Evolutionary conservation across 1,140 invertebrate species (phyloP), one percentile per base, ranked within the genome.

Genomic region (Campoletis sonorensis): DNA sequence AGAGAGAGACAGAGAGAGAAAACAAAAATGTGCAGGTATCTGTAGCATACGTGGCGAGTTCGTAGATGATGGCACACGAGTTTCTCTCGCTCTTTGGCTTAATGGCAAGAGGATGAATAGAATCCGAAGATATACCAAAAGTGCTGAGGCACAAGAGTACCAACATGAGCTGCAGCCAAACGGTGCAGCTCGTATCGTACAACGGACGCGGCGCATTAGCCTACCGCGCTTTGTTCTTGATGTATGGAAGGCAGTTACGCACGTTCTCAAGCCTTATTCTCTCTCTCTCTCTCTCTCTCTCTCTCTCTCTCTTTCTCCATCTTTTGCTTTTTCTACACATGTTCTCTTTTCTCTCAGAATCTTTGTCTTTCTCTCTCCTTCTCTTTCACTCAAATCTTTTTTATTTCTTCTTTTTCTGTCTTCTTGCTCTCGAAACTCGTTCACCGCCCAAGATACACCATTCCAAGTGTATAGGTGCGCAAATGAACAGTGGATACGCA

Each of bases 191-290:
- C 64, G 58, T 79, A 81, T 68, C 75, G 27, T n/a, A 79, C 83
- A 82, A 73, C 79, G 64, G 84, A 70, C 82, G 79, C 76, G 68
- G 83, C 84, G 84, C 84, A 87, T 88, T 87, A 87, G 84, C 84
- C 82, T 84, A 85, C 83, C 84, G 84, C 84, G 87, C 87, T 88
- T 89, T 89, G 87, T 88, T 89, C 84, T 85, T 86, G 87, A 87
- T 87, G 83, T 87, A 88, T 86, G 83, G 84, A 84, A 67, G 79
- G 82, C 87, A 84, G 84, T 88, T 87, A 89, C 85, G 84, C 85
- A 81, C 76, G 76, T 78, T 78, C 58, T 78, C 76, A 77, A 77
- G 75, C 33, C 27, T 33, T 40, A 45, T 21, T 40, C 58, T 45
- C 21, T 87, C 84, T 88, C 84, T 84, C 86, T 83, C 87, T 86